Conservation (phyloP, 2,113 vertebrate species). For the Boulengeromyrus knoepffleri region DNA sequence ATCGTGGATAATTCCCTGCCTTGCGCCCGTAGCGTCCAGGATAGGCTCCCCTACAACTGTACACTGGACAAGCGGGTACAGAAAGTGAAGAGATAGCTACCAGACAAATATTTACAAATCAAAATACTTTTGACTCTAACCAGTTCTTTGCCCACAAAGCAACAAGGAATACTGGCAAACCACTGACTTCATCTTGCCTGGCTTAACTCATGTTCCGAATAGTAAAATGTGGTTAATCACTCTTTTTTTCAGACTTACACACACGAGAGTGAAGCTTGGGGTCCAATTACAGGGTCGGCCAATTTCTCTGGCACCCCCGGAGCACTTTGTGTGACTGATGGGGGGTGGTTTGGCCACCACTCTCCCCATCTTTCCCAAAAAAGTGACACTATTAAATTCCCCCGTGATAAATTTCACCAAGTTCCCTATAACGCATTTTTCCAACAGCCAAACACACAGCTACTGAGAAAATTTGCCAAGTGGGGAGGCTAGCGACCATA, state of each 20-base stretch:
- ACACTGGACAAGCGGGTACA: not conserved
- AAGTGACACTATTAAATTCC: not conserved
- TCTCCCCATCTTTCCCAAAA: not conserved
- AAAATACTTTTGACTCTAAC: not conserved
- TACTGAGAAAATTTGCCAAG: not conserved
- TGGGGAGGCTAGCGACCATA: not conserved
- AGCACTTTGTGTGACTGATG: not conserved
- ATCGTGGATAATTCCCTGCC: not conserved
- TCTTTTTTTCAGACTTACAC: not conserved
- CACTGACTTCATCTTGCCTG: not conserved
- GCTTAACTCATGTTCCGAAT: not conserved
- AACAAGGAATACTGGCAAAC: not conserved
- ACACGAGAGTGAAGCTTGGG: not conserved
- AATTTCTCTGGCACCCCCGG: not conserved
- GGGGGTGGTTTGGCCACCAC: not conserved
- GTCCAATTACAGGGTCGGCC: not conserved
- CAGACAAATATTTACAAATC: not conserved
- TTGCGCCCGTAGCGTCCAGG: not conserved
- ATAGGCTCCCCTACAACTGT: not conserved
- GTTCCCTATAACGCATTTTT: not conserved
- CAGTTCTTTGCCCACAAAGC: not conserved
- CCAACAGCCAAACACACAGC: not conserved
- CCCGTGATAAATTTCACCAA: not conserved
- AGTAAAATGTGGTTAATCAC: not conserved
- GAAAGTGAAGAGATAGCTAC: not conserved